Conservation (phyloP, 2,797 vertebrate genomes). For the Miichthys miiuy region DNA sequence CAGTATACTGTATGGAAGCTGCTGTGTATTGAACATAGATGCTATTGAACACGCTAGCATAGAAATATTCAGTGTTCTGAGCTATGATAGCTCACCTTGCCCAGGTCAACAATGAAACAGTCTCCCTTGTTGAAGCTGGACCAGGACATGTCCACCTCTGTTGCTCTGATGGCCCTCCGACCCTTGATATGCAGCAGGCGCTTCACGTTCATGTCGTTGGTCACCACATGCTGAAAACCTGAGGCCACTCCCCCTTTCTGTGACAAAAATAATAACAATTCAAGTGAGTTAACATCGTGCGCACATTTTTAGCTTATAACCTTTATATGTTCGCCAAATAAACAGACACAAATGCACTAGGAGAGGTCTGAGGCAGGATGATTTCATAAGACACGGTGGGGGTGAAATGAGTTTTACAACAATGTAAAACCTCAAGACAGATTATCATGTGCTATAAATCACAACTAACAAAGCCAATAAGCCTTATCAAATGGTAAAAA, state of each 20-base stretch:
- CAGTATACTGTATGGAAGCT: no score
- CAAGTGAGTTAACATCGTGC: background rate
- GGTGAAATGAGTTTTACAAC: slow-evolving; percentile 6
- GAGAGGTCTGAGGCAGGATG: slow-evolving; percentile 5
- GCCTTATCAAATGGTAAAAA: background rate
- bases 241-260: slow-evolving; percentile 87
- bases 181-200: slow-evolving; percentile 87
- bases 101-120: slow-evolving; percentile 87
- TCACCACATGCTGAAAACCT: slow-evolving; percentile 83
- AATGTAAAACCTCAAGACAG: background rate
- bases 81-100: slow-evolving; percentile 67
- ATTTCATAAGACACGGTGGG: slow-evolving; percentile 19
- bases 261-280: background rate
- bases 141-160: slow-evolving; percentile 83
- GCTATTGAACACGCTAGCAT: no score
- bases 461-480: slow-evolving; percentile 1
- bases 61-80: no score
- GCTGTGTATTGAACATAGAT: no score
- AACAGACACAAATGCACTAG: slow-evolving; percentile 4
- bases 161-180: slow-evolving; percentile 83
- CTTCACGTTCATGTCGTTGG: slow-evolving; percentile 69
- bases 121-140: slow-evolving; percentile 86
- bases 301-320: background rate
- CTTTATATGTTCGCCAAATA: background rate
- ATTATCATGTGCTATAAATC: slow-evolving; percentile 1